Evolutionary conservation across 23 tunicate species (phyloP).

Genomic region (Ascidia mentula): DNA sequence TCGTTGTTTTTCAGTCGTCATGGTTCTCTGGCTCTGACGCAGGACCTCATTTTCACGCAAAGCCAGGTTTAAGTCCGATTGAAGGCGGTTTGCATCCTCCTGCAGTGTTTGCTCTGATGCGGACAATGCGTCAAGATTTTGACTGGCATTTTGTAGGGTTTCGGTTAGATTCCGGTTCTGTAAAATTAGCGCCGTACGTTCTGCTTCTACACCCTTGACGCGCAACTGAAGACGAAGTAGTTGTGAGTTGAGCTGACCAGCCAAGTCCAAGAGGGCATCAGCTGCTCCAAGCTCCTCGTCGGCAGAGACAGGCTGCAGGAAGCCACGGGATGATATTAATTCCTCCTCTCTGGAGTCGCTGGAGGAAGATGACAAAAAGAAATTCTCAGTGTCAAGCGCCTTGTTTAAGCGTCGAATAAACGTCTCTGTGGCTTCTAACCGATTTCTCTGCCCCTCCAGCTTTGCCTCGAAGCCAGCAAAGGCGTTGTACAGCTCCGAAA

Average conservation of each 20-base stretch:
- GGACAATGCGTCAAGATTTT: neutral
- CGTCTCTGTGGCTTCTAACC: neutral
- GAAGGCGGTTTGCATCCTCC: neutral
- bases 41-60: neutral
- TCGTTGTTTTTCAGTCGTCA: neutral
- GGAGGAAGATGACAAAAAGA: neutral
- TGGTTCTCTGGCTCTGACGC: neutral
- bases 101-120: neutral
- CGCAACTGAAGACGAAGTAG: neutral
- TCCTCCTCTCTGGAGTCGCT: neutral
- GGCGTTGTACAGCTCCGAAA: neutral
- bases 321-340: neutral
- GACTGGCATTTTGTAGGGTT: neutral
- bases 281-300: slow-evolving; percentile 7
- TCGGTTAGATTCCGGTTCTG: neutral
- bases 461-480: neutral
- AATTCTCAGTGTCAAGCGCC: neutral
- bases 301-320: neutral
- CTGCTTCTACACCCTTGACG: neutral
- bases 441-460: neutral
- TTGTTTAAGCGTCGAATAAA: neutral
- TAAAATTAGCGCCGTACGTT: neutral
- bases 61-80: neutral
- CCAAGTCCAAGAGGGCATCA: neutral
- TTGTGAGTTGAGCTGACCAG: neutral